Percentiles rank a stretch among this genome's conserved stretches.
Evolutionary conservation across 2,113 vertebrate genomes (phyloP).

Genomic region (Prietella phreatophila): DNA sequence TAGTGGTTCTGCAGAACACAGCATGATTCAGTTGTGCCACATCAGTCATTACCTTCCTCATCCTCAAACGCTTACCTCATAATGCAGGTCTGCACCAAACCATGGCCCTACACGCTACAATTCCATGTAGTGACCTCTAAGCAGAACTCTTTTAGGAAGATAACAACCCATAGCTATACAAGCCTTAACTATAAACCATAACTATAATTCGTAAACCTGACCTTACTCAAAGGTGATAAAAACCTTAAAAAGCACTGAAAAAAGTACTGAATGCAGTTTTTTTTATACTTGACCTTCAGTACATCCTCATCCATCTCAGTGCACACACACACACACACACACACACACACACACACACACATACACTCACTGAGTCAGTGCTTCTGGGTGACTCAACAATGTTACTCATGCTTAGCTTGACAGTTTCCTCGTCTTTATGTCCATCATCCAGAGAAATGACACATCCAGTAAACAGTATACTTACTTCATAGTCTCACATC

Average conservation of each 20-base stretch:
- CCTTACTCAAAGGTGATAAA: not conserved
- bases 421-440: not conserved
- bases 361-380: not conserved
- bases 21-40: not conserved
- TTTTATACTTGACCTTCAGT: not conserved
- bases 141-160: not conserved
- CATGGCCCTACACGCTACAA: not conserved
- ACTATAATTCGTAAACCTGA: not conserved
- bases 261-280: not conserved
- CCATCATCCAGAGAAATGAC: not conserved
- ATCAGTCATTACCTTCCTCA: not conserved
- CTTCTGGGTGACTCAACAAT: slow-evolving; percentile 5
- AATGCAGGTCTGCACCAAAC: not conserved
- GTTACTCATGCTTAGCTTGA: slow-evolving; percentile 1
- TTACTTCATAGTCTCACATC: slow-evolving; percentile 3
- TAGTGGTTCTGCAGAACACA: not conserved
- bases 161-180: not conserved
- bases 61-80: not conserved
- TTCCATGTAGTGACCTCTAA: not conserved
- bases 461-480: not conserved
- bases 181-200: not conserved
- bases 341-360: not conserved
- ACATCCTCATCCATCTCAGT: not conserved
- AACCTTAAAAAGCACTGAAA: not conserved
- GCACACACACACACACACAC: not conserved